Evolutionary conservation across 2,113 vertebrate species (phyloP).

Genomic region (Chroicocephalus ridibundus): DNA sequence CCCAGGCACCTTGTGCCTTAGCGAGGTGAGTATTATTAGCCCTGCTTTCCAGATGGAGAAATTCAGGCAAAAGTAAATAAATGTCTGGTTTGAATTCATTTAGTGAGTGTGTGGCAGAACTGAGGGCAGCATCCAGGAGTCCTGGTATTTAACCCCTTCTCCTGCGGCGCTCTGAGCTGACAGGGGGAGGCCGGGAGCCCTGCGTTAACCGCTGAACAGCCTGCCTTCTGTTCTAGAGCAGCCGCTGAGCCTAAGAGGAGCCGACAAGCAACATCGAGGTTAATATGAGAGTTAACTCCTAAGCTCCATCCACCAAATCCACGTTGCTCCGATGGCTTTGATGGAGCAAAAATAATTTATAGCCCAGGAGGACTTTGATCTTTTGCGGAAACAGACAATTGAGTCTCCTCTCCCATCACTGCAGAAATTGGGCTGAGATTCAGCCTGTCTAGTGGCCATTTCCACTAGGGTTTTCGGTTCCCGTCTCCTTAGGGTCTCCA

Average conservation of each 20-base stretch:
- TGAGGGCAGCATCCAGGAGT: background rate
- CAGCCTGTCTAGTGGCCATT: background rate
- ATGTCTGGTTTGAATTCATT: background rate
- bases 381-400: background rate
- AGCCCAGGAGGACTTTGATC: background rate
- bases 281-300: background rate
- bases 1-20: background rate
- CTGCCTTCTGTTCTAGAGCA: background rate
- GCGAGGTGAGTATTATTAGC: background rate
- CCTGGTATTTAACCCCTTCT: background rate
- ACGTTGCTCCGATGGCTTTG: accelerated
- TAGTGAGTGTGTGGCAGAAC: background rate
- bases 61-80: background rate
- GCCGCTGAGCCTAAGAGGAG: background rate
- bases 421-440: background rate
- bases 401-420: background rate
- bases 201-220: background rate
- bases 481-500: background rate
- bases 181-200: accelerated
- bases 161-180: accelerated
- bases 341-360: background rate
- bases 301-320: background rate
- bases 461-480: background rate
- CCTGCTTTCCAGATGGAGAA: background rate
- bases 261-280: background rate